Percentiles rank a stretch among this genome's conserved stretches.
Evolutionary conservation across 2,113 vertebrate genomes (phyloP).

Genomic region (Nothoprocta pentlandii): DNA sequence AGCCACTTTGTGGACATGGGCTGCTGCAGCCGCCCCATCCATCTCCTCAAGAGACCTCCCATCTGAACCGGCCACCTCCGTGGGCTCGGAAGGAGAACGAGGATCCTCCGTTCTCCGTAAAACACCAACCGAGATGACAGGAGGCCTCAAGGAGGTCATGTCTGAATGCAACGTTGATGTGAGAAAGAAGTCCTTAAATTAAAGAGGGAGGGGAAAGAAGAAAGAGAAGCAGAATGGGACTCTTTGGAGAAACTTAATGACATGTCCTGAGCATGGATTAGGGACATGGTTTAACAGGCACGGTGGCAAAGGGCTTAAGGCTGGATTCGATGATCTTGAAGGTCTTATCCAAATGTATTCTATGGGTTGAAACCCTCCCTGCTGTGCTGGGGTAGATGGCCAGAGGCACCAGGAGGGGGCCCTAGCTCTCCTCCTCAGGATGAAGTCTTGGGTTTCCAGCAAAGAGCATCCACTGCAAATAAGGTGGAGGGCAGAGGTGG

Average conservation of each 20-base stretch:
- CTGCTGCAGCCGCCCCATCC: background rate
- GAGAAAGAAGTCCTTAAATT: background rate
- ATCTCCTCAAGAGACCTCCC: rapidly evolving
- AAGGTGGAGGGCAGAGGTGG: background rate
- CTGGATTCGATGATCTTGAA: no score
- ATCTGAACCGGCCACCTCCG: rapidly evolving
- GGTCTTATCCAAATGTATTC: no score
- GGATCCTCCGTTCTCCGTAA: background rate
- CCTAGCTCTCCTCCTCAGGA: background rate
- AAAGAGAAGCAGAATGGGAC: background rate
- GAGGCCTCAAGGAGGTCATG: rapidly evolving
- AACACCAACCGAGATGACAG: background rate
- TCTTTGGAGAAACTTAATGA: background rate
- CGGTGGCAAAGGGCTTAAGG: no score
- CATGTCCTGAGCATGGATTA: background rate
- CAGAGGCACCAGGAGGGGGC: background rate
- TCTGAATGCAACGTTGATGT: background rate
- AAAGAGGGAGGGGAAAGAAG: background rate
- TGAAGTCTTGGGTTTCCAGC: rapidly evolving
- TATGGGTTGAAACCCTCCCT: background rate
- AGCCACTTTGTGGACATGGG: rapidly evolving
- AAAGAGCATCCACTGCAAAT: background rate
- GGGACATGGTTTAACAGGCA: no score
- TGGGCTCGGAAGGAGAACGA: background rate
- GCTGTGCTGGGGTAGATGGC: background rate